Evolutionary conservation across 2,888 invertebrate species (phyloP), one percentile per base, ranked within the genome.

Genomic region (Trichopria drosophilae): DNA sequence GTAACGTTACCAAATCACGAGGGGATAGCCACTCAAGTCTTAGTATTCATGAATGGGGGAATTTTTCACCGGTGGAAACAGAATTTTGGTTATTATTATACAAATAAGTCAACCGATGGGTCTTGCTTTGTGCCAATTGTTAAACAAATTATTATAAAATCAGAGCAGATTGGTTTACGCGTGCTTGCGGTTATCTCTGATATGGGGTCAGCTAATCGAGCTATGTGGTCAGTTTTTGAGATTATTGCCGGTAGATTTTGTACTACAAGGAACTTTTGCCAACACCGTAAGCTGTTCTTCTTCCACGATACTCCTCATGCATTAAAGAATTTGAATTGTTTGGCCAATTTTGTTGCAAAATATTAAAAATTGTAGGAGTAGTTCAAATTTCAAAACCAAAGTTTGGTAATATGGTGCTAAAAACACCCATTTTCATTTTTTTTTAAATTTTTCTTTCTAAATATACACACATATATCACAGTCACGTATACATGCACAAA

Each of bases 11-110:
- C 53, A 6, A 42, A 53, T 4, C 50, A 52, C 2, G 16, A 36
- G 23, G 58, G 50, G 6, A 23, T 42, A 23, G 62, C 66, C 5
- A 60, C 56, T 23, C 63, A 64, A 58, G 63, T 50, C 4, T 50
- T 65, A 31, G 63, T 66, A 18, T 55, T 67, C 29, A 62, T 68
- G 60, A 35, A 68, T 18, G 63, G 46, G 19, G 67, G 65, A 15
- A 51, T 66, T 9, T 52, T 32, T 10, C 49, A 45, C n/a, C 28
- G 62, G 10, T 68, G 64, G 65, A 67, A 68, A 28, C 64, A 68
- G 39, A 49, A 50, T 7, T 57, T 67, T 7, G 64, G 59, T 6
- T 67, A 63, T 51, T 61, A 63, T 55, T 65, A 58, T 47, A 63
- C 66, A 34, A 48, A 57, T 7, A 51, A 59, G 29, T 61, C 58